Evolutionary conservation across 1,140 invertebrate genomes (phyloP).

Genomic region (Diachasmimorpha longicaudata): DNA sequence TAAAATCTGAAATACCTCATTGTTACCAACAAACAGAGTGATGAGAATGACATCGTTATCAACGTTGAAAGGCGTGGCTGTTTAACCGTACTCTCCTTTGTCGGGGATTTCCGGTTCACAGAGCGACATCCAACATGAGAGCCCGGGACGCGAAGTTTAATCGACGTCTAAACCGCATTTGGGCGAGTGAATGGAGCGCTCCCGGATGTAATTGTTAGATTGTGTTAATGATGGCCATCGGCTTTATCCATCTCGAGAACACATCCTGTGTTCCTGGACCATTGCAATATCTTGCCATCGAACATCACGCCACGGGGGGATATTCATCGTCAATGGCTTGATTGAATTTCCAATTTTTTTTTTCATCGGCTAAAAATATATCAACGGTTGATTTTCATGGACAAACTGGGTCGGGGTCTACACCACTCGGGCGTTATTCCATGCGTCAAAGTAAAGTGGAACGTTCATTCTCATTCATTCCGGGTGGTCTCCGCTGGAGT

Average conservation of each 20-base stretch:
- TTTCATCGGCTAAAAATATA: background rate
- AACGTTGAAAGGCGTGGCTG: background rate
- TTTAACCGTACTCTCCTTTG: background rate
- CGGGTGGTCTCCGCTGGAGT: background rate
- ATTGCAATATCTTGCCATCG: background rate
- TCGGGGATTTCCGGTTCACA: background rate
- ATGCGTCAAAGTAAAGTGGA: constrained; percentile 11
- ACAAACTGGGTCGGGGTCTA: background rate
- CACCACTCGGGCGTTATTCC: background rate
- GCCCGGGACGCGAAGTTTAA: background rate
- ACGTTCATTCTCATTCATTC: constrained; percentile 4
- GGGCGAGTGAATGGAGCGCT: background rate
- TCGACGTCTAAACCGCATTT: background rate
- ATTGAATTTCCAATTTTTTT: background rate
- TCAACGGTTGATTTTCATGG: background rate
- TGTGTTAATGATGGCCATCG: background rate
- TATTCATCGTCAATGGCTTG: background rate
- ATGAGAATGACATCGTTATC: constrained; percentile 1
- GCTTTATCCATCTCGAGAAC: background rate
- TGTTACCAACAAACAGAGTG: background rate
- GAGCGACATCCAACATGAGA: background rate
- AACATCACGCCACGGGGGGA: background rate
- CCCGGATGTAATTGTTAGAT: background rate
- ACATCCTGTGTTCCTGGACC: background rate
- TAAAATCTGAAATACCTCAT: background rate